Evolutionary conservation across 2,113 vertebrate species (phyloP), one percentile per base, ranked within the genome.

Genomic region (Gymnocephalus cernua): DNA sequence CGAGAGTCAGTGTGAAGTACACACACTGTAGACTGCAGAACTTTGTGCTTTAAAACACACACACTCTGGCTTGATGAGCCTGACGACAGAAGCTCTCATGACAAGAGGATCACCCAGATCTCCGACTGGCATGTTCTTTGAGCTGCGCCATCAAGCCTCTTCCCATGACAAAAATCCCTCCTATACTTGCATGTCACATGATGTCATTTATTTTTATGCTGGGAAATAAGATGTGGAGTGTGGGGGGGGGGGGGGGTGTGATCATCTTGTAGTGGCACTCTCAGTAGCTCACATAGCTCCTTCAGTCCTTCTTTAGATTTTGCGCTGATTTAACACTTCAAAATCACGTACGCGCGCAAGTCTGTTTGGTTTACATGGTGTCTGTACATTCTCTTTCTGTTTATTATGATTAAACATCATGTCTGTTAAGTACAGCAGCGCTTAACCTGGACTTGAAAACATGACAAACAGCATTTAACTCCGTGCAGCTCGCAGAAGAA

Each of bases 301-400:
- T 80, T 35, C 7, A 13, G 6, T 48, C 83, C 32, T 47, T 80
- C 70, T 82, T 79, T 83, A 67, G 63, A 70, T 41, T 72, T 83
- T 35, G 47, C n/a, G 19, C n/a, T 1, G 38, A 41, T 41, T 11
- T 11, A 12, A 51, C 21, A 19, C 38, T 6, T 38, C 5, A 44
- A 50, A n/a, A 41, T 77, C 16, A 13, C 27, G 13, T 4, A 23
- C 25, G 8, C 19, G 10, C 23, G 13, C 4, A 47, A 18, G 53
- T 14, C 0, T n/a, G 1, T 48, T 59, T 29, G 35, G 27, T 18
- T 50, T 12, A 5, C 4, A 35, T 27, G 6, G 47, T 29, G 16
- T 13, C 25, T 23, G 6, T 11, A 2, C 53, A 32, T 10, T 41
- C 11, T 41, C 38, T 41, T 41, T 41, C 38, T 9, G 11, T 72